These are phyloP conservation scores for Cecidostiba fungosa DNA, from an alignment of 2,888 invertebrate species.

Conservation along the genomic window DNA sequence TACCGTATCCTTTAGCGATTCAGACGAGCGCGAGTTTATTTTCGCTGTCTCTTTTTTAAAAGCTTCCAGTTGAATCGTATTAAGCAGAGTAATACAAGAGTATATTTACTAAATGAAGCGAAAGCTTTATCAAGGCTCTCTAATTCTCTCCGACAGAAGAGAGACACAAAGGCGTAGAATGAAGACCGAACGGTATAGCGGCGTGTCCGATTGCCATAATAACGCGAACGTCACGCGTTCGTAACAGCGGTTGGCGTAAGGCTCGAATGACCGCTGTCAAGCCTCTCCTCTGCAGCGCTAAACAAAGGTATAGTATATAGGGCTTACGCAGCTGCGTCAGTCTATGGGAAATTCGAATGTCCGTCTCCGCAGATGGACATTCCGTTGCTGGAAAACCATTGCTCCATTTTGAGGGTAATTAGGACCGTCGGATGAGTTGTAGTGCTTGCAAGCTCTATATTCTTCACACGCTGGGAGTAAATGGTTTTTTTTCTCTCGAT, in stretches of 20 bases:
- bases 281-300: neutral
- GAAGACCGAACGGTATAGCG: constrained; percentile 2
- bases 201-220: constrained; percentile 34
- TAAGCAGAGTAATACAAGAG: no score
- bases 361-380: neutral
- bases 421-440: neutral
- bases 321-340: neutral
- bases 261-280: neutral
- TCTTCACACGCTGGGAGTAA: neutral
- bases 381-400: neutral
- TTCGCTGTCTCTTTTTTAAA: no score
- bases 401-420: neutral
- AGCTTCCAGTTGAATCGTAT: no score
- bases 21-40: no score
- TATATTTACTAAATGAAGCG: neutral
- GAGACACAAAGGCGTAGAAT: neutral
- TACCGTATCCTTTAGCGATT: no score
- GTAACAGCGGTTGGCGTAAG: neutral
- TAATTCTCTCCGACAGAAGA: neutral
- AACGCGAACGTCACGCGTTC: neutral
- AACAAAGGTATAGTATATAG: neutral
- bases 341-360: neutral
- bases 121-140: neutral
- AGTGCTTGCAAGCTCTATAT: neutral
- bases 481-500: neutral